Percentiles rank a stretch among this genome's conserved stretches.
These are phyloP conservation scores for Microplitis mediator DNA, from an alignment of 1,140 invertebrate species.

Conservation along the genomic window DNA sequence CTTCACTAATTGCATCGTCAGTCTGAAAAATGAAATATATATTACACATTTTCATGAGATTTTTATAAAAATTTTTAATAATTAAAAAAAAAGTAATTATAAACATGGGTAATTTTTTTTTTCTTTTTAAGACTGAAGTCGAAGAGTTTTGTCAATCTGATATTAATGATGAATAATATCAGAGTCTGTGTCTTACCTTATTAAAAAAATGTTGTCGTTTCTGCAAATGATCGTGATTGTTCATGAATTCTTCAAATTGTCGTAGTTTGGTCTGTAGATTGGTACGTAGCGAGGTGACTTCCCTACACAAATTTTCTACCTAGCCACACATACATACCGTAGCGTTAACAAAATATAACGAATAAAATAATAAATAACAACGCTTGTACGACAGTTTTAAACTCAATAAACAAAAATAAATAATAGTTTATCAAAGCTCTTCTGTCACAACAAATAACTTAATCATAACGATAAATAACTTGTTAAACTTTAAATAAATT, in stretches of 20 bases:
- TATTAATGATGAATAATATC: constrained; percentile 11
- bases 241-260: constrained; percentile 58
- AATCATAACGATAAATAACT: background rate
- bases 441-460: background rate
- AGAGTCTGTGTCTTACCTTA: constrained; percentile 52
- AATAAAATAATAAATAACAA: constrained; percentile 32
- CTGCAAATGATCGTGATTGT: constrained; percentile 53
- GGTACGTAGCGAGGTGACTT: constrained; percentile 61
- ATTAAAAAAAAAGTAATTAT: background rate
- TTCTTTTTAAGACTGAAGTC: background rate
- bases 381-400: constrained; percentile 14
- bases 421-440: constrained; percentile 3
- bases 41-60: constrained; percentile 17
- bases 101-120: background rate
- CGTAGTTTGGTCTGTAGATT: constrained; percentile 60
- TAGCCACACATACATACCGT: constrained; percentile 58
- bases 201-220: constrained; percentile 44
- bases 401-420: constrained; percentile 23
- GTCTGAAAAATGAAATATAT: constrained; percentile 48
- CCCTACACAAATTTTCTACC: constrained; percentile 63
- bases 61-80: background rate
- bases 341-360: constrained; percentile 57
- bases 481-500: background rate
- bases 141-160: background rate
- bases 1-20: constrained; percentile 50